Evolutionary conservation across 2,113 vertebrate genomes (phyloP).

Genomic region (Pampusana beccarii): DNA sequence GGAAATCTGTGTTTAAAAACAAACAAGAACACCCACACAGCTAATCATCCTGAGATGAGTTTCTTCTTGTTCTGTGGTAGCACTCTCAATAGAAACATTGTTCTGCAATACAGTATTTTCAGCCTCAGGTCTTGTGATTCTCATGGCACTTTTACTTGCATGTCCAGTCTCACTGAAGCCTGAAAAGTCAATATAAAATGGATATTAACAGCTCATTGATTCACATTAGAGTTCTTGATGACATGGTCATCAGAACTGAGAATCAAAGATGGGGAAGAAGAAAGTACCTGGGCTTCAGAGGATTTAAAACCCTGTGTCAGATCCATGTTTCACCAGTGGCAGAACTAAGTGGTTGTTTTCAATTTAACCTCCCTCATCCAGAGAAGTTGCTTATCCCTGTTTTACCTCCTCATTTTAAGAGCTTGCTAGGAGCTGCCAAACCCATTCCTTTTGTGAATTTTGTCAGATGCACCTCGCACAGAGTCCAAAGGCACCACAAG

Average conservation of each 20-base stretch:
- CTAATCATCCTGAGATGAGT: background rate
- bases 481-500: background rate
- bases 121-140: background rate
- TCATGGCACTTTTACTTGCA: background rate
- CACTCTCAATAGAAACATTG: background rate
- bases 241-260: background rate
- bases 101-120: background rate
- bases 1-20: slow-evolving; percentile 23
- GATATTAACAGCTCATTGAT: background rate
- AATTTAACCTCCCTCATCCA: background rate
- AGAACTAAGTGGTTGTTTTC: background rate
- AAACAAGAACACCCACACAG: slow-evolving; percentile 36
- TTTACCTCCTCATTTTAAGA: background rate
- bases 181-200: background rate
- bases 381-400: background rate
- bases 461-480: fast-evolving
- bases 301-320: background rate
- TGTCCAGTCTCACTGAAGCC: background rate
- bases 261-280: background rate
- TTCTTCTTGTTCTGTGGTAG: background rate
- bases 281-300: background rate
- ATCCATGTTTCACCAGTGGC: background rate
- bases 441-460: background rate
- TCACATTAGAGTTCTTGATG: background rate
- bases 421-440: background rate